These are phyloP conservation scores for Trachelus stipa DNA, from an alignment of 2,888 invertebrate genomes.

Conservation along the genomic window DNA sequence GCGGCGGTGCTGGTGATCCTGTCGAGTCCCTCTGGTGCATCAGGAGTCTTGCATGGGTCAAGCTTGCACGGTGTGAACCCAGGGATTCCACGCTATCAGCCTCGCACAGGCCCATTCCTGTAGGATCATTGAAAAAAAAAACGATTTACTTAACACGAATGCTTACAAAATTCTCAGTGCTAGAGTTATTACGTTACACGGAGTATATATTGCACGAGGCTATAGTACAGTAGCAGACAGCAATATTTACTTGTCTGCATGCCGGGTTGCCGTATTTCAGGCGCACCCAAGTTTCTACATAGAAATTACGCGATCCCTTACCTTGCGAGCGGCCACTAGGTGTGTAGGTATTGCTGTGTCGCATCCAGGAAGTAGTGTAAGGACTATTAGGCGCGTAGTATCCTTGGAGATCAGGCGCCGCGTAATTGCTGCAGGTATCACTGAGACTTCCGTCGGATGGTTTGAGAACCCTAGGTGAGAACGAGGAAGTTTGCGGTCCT, in stretches of 20 bases:
- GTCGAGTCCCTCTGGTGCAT: slow-evolving; percentile 69
- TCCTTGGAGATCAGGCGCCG: slow-evolving; percentile 68
- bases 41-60: slow-evolving; percentile 78
- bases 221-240: no score
- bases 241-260: no score
- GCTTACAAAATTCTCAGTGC: no score
- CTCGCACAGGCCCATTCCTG: slow-evolving; percentile 76
- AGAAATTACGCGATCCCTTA: slow-evolving; percentile 15
- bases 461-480: slow-evolving; percentile 59
- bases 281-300: no score
- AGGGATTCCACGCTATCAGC: slow-evolving; percentile 92
- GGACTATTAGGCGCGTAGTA: slow-evolving; percentile 71
- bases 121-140: no score
- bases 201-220: no score
- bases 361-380: slow-evolving; percentile 81
- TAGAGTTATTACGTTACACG: no score
- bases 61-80: slow-evolving; percentile 78
- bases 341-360: slow-evolving; percentile 78
- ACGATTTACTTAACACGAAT: no score
- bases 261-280: no score
- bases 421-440: slow-evolving; percentile 87
- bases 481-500: slow-evolving; percentile 58
- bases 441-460: slow-evolving; percentile 83
- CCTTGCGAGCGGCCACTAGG: slow-evolving; percentile 62
- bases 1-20: slow-evolving; percentile 75